Evolutionary conservation across 2,113 vertebrate genomes (phyloP).

Genomic region (Bagarius yarrelli): DNA sequence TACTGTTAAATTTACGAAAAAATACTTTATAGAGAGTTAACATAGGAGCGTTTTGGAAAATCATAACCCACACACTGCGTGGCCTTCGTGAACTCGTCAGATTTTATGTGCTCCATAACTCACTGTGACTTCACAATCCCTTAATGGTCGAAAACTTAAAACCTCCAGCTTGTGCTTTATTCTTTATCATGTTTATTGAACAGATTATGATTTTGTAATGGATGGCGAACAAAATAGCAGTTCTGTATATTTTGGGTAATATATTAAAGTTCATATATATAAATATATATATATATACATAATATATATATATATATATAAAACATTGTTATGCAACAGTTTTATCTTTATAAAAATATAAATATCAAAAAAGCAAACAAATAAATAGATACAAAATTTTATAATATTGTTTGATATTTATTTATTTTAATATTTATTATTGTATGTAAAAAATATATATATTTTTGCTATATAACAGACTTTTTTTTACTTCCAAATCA

Average conservation of each 20-base stretch:
- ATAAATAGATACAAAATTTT: too few species aligned
- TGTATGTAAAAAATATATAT: too few species aligned
- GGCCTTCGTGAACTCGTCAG: background rate
- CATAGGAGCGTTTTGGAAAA: slow-evolving; percentile 1
- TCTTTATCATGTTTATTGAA: background rate
- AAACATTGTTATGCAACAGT: too few species aligned
- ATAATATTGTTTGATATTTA: too few species aligned
- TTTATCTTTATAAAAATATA: too few species aligned
- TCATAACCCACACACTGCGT: background rate
- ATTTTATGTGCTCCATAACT: slow-evolving; percentile 22
- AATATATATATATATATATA: too few species aligned
- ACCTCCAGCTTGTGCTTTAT: background rate
- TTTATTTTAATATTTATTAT: too few species aligned
- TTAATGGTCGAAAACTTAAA: slow-evolving; percentile 8
- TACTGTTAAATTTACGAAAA: background rate
- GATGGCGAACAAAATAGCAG: background rate
- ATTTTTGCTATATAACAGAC: too few species aligned
- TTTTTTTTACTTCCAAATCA: background rate
- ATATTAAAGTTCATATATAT: background rate
- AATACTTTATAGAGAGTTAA: background rate
- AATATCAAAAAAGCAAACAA: too few species aligned
- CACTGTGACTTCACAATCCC: background rate
- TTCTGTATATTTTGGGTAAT: background rate
- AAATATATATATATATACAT: too few species aligned
- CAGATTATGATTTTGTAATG: background rate